phyloP scores from a whole-genome alignment of 2,888 invertebrate species.

The Scelioninae gen. 1 region DNA sequence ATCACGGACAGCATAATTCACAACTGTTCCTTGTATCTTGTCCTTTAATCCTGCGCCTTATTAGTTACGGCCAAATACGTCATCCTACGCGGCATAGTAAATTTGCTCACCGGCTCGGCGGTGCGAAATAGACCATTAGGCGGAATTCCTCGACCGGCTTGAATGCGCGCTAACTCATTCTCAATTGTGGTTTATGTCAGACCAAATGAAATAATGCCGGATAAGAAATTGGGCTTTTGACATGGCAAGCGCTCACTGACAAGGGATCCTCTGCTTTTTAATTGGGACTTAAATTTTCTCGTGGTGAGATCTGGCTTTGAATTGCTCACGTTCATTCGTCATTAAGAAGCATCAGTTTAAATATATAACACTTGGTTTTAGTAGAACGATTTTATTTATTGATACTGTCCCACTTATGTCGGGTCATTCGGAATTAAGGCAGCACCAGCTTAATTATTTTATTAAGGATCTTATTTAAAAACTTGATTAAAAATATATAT shows the following conservation, averaged over 20 bases:
- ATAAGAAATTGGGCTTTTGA: slow-evolving; percentile 60
- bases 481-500: slow-evolving; percentile 50
- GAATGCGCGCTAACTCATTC: slow-evolving; percentile 64
- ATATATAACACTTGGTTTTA: slow-evolving; percentile 20
- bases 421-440: slow-evolving; percentile 35
- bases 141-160: slow-evolving; percentile 34
- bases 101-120: slow-evolving; percentile 37
- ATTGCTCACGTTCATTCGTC: slow-evolving; percentile 4
- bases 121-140: slow-evolving; percentile 64
- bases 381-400: slow-evolving; percentile 27
- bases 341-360: slow-evolving; percentile 21
- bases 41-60: slow-evolving; percentile 29
- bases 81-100: slow-evolving; percentile 56
- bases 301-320: slow-evolving; percentile 5
- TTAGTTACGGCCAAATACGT: slow-evolving; percentile 45
- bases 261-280: slow-evolving; percentile 53
- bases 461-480: slow-evolving; percentile 23
- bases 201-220: slow-evolving; percentile 46
- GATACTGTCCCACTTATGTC: slow-evolving; percentile 22
- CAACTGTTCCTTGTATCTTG: slow-evolving; percentile 9
- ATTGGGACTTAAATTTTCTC: slow-evolving; percentile 46
- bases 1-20: slow-evolving; percentile 28
- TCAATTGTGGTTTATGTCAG: slow-evolving; percentile 63
- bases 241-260: slow-evolving; percentile 26
- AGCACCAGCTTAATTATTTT: slow-evolving; percentile 38